These are phyloP conservation scores for Chromis chromis DNA, from an alignment of 2,797 vertebrate genomes.

Conservation along the genomic window DNA sequence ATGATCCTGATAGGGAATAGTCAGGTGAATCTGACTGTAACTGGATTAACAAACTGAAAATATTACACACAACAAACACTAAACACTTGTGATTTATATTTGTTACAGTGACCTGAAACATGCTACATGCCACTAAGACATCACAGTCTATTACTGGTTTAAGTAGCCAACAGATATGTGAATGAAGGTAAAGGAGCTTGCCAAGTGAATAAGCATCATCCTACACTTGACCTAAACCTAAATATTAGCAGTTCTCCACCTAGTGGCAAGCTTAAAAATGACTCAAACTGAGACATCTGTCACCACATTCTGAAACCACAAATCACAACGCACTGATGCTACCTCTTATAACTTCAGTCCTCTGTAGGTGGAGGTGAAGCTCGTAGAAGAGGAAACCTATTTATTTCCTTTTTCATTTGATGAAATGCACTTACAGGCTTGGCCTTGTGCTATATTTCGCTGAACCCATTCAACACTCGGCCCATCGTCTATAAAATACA, in stretches of 20 bases:
- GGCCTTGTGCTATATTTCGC: constrained; percentile 51
- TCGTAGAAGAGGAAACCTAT: constrained; percentile 41
- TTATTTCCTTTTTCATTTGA: constrained; percentile 66
- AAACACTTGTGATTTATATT: not conserved
- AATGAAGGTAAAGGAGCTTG: not conserved
- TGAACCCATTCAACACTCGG: constrained; percentile 66
- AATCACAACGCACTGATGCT: constrained; percentile 26
- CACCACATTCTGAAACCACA: constrained; percentile 16
- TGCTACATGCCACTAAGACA: not conserved
- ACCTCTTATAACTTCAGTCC: constrained; percentile 41
- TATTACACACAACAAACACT: not conserved
- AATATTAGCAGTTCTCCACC: constrained; percentile 9
- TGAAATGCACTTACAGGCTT: constrained; percentile 63
- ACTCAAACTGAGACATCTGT: constrained; percentile 20
- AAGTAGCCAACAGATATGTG: not conserved
- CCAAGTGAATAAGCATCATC: not conserved
- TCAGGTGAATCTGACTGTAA: not conserved
- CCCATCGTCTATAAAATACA: constrained; percentile 64
- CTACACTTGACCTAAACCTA: not conserved
- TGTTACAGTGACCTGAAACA: not conserved
- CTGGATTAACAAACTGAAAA: not conserved
- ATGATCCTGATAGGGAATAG: not conserved
- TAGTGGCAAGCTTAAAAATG: constrained; percentile 20
- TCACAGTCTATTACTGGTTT: not conserved
- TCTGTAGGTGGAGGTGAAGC: constrained; percentile 30